phyloP scores from a whole-genome alignment of 2,113 vertebrate genomes.

The Corythoichthys haematopterus region DNA sequence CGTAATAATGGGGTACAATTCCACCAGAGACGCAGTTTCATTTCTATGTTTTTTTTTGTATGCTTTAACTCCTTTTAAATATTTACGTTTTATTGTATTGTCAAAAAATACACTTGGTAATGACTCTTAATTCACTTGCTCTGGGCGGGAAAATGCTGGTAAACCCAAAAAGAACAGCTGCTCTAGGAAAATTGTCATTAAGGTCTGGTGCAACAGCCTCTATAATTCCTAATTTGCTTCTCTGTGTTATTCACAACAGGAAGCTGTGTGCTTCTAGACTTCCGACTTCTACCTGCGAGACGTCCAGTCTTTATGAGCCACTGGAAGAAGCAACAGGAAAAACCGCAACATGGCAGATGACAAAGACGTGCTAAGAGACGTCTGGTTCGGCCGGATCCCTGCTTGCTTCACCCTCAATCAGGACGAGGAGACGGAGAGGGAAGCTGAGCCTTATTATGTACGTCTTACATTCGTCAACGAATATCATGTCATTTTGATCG shows the following conservation, averaged over 20 bases:
- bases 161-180: too few relatives aligned
- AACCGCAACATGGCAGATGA: conserved; percentile 96
- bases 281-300: background rate
- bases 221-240: background rate
- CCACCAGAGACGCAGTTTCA: background rate
- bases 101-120: too few relatives aligned
- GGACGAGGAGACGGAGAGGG: conserved; percentile 91
- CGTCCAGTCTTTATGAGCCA: conserved; percentile 78
- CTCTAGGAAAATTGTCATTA: background rate
- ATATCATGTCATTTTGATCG: background rate
- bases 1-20: background rate
- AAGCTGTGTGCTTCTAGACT: background rate
- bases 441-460: conserved; percentile 95
- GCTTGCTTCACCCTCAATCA: conserved; percentile 92
- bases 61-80: background rate
- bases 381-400: conserved; percentile 96
- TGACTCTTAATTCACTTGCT: too few relatives aligned
- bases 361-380: conserved; percentile 97
- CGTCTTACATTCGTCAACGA: conserved; percentile 47
- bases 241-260: conserved; percentile 5
- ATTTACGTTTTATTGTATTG: too few relatives aligned
- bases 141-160: too few relatives aligned
- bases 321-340: conserved; percentile 38
- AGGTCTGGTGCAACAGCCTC: background rate
- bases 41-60: background rate